Evolutionary conservation across 2,888 invertebrate species (phyloP).

Genomic region (Lampropteryx suffumata): DNA sequence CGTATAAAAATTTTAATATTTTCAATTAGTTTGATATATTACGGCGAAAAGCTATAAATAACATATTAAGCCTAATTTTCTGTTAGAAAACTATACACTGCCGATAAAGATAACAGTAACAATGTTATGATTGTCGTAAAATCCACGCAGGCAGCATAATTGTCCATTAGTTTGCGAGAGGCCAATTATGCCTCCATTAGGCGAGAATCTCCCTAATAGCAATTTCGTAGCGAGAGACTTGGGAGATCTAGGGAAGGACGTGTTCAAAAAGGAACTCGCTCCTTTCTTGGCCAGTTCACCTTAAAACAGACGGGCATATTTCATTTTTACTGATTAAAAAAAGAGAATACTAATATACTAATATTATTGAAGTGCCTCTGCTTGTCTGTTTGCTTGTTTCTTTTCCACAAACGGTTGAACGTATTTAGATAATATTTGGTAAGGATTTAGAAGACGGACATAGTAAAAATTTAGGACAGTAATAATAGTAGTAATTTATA

Average conservation of each 20-base stretch:
- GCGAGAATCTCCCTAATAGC: slow-evolving; percentile 76
- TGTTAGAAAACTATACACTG: slow-evolving; percentile 14
- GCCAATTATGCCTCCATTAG: slow-evolving; percentile 79
- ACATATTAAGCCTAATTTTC: slow-evolving; percentile 12
- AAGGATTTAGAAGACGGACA: too few relatives aligned
- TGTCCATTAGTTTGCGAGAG: slow-evolving; percentile 79
- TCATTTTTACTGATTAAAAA: too few relatives aligned
- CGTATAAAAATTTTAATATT: too few relatives aligned
- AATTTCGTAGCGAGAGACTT: slow-evolving; percentile 58
- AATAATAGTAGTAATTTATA: too few relatives aligned
- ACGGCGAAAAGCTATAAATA: slow-evolving; percentile 5
- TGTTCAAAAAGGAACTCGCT: slow-evolving; percentile 19
- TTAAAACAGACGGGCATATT: too few relatives aligned
- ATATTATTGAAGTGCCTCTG: too few relatives aligned
- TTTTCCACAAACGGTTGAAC: too few relatives aligned
- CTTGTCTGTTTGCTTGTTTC: too few relatives aligned
- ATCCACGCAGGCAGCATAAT: slow-evolving; percentile 65
- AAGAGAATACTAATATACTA: too few relatives aligned
- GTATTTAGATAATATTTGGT: too few relatives aligned
- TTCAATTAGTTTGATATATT: neutral
- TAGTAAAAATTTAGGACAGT: too few relatives aligned
- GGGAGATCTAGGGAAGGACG: slow-evolving; percentile 23
- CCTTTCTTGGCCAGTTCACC: neutral
- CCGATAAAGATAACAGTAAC: slow-evolving; percentile 40
- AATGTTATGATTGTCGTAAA: slow-evolving; percentile 58